Base-by-base conservation (phyloP, 2,113 vertebrate genomes). In the Fregata magnificens region DNA sequence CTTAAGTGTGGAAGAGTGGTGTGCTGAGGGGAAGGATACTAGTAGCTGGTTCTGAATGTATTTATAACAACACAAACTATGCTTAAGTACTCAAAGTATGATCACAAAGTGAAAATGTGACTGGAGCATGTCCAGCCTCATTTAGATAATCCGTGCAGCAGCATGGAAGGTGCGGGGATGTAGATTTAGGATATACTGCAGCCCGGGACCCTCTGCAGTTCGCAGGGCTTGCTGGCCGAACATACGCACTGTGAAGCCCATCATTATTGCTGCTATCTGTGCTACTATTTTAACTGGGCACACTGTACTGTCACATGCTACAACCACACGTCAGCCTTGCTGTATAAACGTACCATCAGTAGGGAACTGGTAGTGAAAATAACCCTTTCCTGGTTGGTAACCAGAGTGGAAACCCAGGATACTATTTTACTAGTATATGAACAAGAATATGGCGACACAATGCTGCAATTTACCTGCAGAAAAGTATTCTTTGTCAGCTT, bases 171-270 rank as follows among this genome's bases (percentile, higher is more conserved):
- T 71, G 19, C 29, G 29, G 42, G n/a, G 77, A 29, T 10, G 6
- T 6, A 14, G 69, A 42, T 69, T 82, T 62, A 36, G 62, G 45
- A 61, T 55, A 40, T 16, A 31, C 55, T 49, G 40, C 55, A 55
- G 29, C 45, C 53, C 0, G 1, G 49, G 31, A 28, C 29, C 31
- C 42, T 49, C 13, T 31, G 5, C 7, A 14, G 49, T 56, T 49
- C 55, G 56, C 4, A 5, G 9, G 70, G 20, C 25, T 55, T 15
- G 63, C 47, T 76, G 34, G 47, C 22, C 53, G 40, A 38, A 20
- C 29, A 1, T 11, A 13, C 0, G 9, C 36, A 8, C 19, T 69
- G 0, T 45, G 62, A 53, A 61, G 18, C 47, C 40, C 12, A 6
- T 36, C 11, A 1, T 5, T 36, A 5, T 14, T n/a, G 71, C 52